phyloP scores from a whole-genome alignment of 2,113 vertebrate genomes.

The Apodemus speciosus region DNA sequence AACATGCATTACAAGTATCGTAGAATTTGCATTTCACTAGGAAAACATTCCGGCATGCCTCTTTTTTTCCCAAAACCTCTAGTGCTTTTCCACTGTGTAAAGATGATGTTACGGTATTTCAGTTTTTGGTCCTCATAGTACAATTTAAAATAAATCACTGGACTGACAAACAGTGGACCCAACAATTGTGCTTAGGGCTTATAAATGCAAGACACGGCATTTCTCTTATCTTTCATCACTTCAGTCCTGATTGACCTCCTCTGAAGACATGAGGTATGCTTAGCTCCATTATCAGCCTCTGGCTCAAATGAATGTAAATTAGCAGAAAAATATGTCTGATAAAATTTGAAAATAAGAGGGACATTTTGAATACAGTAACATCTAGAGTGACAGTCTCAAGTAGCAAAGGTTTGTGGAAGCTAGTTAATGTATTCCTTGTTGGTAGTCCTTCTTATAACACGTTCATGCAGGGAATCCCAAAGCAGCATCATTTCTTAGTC shows the following conservation, averaged over 20 bases:
- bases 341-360: neutral
- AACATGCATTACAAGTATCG: neutral
- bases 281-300: neutral
- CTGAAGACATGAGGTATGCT: accelerated
- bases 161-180: neutral
- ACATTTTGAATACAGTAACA: neutral
- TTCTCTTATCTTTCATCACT: neutral
- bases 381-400: neutral
- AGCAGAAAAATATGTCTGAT: neutral
- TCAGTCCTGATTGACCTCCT: neutral
- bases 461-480: neutral
- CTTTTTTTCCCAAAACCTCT: neutral
- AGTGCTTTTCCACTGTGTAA: neutral
- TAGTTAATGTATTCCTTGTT: neutral
- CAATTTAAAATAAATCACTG: neutral
- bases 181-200: neutral
- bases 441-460: neutral
- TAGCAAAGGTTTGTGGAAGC: neutral
- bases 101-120: conserved; percentile 21
- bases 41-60: neutral
- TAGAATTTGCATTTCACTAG: neutral
- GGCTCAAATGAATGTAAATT: neutral
- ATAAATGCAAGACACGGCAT: neutral
- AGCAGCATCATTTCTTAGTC: neutral
- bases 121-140: neutral